A percentile compares a stretch with the other conserved stretches of the same genome.
These are phyloP conservation scores for Buceros bicornis DNA, from an alignment of 2,797 vertebrate genomes.

Conservation along the genomic window DNA sequence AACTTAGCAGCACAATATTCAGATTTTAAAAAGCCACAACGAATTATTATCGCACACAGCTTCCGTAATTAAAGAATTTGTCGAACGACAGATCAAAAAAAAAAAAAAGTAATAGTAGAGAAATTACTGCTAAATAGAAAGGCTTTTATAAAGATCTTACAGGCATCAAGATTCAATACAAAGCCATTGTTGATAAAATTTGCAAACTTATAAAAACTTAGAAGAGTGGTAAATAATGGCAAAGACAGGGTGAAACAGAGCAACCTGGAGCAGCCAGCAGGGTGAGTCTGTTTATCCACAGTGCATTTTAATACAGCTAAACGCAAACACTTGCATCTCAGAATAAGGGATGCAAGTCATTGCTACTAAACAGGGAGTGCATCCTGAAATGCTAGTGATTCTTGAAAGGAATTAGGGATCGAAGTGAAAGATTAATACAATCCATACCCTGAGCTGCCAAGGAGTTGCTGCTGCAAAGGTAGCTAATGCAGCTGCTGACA, in stretches of 20 bases:
- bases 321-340: neutral
- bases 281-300: neutral
- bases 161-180: neutral
- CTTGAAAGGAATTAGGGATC: neutral
- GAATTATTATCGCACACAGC: neutral
- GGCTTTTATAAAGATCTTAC: neutral
- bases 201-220: neutral
- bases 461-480: neutral
- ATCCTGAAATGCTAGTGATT: neutral
- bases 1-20: neutral
- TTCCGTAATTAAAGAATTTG: neutral
- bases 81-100: neutral
- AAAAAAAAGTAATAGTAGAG: neutral
- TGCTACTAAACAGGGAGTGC: neutral
- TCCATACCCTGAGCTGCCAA: neutral
- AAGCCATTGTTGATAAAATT: neutral
- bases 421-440: neutral
- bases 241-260: neutral
- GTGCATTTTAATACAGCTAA: neutral
- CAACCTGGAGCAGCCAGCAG: neutral
- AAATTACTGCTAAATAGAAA: neutral
- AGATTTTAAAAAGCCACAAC: neutral
- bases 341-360: neutral
- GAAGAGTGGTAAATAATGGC: neutral
- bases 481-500: neutral